Base-by-base conservation (phyloP, 2,797 vertebrate species). In the Myiotriccus ornatus region DNA sequence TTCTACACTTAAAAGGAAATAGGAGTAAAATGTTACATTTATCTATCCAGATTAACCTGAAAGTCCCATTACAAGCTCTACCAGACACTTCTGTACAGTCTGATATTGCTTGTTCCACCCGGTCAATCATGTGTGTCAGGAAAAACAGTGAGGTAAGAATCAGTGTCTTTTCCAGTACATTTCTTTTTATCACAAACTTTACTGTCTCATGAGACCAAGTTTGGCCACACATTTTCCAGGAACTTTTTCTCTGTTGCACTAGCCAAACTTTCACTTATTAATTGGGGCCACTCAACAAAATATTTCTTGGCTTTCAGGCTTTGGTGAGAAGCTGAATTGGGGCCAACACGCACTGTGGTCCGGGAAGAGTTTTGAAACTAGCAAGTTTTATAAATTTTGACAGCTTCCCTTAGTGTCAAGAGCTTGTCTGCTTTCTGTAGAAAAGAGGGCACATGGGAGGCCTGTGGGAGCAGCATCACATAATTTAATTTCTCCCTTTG, bases 371-470 rank as follows among this genome's bases (percentile, higher is more conserved):
- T 62, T 69, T 52, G 28, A 27, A 52, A 32, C 9, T 44, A 53
- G 15, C 12, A 6, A 44, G 5, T 17, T 65, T 77, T 37, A n/a
- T 22, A 53, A 23, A 32, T 35, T 87, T 69, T 65, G 22, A 30
- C 50, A 74, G 16, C 25, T 78, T 68, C 7, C 2, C 2, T 78
- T 68, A 19, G 34, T 68, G 10, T 64, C 62, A 53, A 57, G 28
- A 93, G 2, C 23, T 88, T 93, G 3, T 32, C 39, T 91, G 41
- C 19, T 34, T 65, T 74, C n/a, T 41, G 6, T 28, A 71, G 46
- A 14, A 39, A 47, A 44, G 24, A 68, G 25, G 13, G 18, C 18
- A 34, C 2, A 3, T 0, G 0, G 23, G 16, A 73, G 4, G 18
- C 37, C 30, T 34, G 11, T 25, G 49, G 49, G 46, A 70, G 39